Evolutionary conservation across 2,888 invertebrate species (phyloP).

Genomic region (Trypoxylon attenuatum): DNA sequence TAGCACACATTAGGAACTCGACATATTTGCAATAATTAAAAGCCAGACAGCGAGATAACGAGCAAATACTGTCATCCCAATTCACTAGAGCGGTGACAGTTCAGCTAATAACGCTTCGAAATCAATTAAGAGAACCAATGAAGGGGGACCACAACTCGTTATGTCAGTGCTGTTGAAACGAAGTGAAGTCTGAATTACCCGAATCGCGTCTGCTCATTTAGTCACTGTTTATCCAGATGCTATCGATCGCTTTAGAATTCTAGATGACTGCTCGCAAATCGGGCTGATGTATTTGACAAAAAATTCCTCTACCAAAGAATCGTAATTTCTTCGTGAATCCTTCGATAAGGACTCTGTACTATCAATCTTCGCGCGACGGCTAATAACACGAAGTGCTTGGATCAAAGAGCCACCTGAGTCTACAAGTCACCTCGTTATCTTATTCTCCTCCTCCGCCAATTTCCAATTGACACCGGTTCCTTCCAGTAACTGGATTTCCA

Average conservation of each 20-base stretch:
- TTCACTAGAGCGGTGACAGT: not conserved
- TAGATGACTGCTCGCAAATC: too few species aligned
- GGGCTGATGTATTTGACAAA: too few species aligned
- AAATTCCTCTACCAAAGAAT: too few species aligned
- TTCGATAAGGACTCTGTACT: conserved; percentile 8
- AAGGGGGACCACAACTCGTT: conserved; percentile 11
- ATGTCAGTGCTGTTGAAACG: conserved; percentile 20
- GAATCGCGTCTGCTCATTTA: not conserved
- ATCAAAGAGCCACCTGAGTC: conserved; percentile 42
- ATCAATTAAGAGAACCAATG: conserved; percentile 32
- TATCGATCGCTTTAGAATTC: not conserved
- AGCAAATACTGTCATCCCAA: not conserved
- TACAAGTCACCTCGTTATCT: conserved; percentile 17
- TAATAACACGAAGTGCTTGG: not conserved
- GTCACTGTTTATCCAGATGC: conserved; percentile 33
- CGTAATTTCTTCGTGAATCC: conserved; percentile 27
- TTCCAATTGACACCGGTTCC: not conserved
- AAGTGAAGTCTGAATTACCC: conserved; percentile 29
- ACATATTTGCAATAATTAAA: too few species aligned
- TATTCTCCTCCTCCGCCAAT: not conserved
- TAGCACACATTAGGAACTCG: too few species aligned
- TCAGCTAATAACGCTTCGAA: conserved; percentile 29
- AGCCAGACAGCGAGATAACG: too few species aligned
- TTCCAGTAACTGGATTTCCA: not conserved
- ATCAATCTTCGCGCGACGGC: conserved; percentile 35